A percentile compares a stretch with the other conserved stretches of the same genome.
These are phyloP conservation scores for Parapristionchus giblindavisi DNA, from an alignment of 2,888 invertebrate genomes.

Conservation along the genomic window DNA sequence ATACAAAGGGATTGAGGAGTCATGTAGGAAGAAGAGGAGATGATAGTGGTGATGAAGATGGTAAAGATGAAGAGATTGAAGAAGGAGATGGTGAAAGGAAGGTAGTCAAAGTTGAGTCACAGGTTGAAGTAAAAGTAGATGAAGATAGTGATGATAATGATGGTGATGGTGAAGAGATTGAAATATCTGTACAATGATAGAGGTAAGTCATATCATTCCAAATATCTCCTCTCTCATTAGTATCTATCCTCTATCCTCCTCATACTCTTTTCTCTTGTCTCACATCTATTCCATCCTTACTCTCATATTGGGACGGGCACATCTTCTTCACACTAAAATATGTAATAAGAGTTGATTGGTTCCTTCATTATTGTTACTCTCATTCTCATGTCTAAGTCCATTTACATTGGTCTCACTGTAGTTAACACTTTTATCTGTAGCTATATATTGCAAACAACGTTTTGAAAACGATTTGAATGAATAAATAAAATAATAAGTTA, in stretches of 20 bases:
- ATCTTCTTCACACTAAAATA: too few relatives aligned
- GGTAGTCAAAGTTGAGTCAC: slow-evolving; percentile 28
- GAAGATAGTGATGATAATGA: slow-evolving; percentile 40
- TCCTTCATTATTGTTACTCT: too few relatives aligned
- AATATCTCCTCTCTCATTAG: not conserved
- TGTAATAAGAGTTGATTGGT: too few relatives aligned
- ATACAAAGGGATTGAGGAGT: slow-evolving; percentile 11
- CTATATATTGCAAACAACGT: too few relatives aligned
- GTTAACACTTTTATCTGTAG: too few relatives aligned
- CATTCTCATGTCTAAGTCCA: too few relatives aligned
- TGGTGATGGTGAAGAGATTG: slow-evolving; percentile 30
- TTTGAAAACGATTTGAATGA: too few relatives aligned
- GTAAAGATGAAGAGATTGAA: slow-evolving; percentile 29
- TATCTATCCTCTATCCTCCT: not conserved
- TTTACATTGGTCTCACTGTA: too few relatives aligned
- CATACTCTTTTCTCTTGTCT: not conserved
- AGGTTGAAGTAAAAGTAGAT: slow-evolving; percentile 35
- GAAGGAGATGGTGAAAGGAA: slow-evolving; percentile 28
- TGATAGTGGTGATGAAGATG: slow-evolving; percentile 32
- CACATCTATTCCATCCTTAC: not conserved
- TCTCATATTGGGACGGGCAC: not conserved
- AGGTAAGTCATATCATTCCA: slow-evolving; percentile 20
- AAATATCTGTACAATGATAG: slow-evolving; percentile 35
- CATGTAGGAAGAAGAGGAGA: slow-evolving; percentile 23
- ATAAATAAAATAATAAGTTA: too few relatives aligned